Evolutionary conservation across 2,113 vertebrate genomes (phyloP).

Genomic region (Pangasianodon hypophthalmus): DNA sequence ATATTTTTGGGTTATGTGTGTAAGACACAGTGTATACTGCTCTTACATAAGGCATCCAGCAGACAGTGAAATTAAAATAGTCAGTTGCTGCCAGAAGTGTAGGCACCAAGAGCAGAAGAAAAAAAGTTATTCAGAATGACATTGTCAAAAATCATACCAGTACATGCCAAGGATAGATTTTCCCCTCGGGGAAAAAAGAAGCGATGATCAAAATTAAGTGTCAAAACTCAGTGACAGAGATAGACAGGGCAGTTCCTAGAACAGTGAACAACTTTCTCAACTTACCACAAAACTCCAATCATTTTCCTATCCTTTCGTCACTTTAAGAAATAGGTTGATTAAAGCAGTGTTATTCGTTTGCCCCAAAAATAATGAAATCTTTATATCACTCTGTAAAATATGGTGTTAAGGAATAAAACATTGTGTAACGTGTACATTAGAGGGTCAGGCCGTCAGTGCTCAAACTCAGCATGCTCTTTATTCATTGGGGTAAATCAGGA

Average conservation of each 20-base stretch:
- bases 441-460: not conserved
- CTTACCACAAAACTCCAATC: not conserved
- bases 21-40: not conserved
- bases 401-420: not conserved
- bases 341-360: not conserved
- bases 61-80: not conserved
- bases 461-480: too few species aligned
- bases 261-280: not conserved
- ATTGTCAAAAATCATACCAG: constrained; percentile 25
- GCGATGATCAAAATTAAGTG: constrained; percentile 18
- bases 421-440: not conserved
- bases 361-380: not conserved
- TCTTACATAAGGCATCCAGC: constrained; percentile 11
- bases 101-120: not conserved
- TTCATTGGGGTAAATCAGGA: not conserved
- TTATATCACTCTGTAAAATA: not conserved
- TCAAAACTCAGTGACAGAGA: constrained; percentile 28
- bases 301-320: not conserved
- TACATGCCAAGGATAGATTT: constrained; percentile 11
- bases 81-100: not conserved
- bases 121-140: not conserved
- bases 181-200: constrained; percentile 2
- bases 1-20: not conserved
- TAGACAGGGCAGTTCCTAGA: not conserved
- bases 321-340: not conserved